Base-by-base conservation (phyloP, 2,797 vertebrate genomes). In the Crenuchus spilurus region DNA sequence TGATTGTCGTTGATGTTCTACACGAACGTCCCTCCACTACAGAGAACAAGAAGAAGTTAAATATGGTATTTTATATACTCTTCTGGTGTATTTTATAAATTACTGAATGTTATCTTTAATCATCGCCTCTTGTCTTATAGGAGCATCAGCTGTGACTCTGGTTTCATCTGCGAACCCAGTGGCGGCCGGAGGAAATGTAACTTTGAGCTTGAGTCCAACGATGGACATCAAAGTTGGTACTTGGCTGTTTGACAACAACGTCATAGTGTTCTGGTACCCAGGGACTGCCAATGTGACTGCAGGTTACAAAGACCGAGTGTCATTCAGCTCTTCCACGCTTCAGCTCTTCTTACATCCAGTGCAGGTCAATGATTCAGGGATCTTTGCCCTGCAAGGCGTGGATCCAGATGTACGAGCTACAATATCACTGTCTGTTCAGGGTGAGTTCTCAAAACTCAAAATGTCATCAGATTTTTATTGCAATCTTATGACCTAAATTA, bases 371-470 rank as follows among this genome's bases (percentile, higher is more conserved):
- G 84, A 90, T 31, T 90, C 92, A 41, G 92, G 91, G 39, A 0
- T 6, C 0, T 92, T 90, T 55, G 5, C 0, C 0, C 55, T 93
- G 0, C 22, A 86, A 2, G 31, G 31, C 0, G 0, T 78, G 0
- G 0, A 0, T 5, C 1, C 0, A 6, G 0, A 0, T 9, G 46
- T 28, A 16, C 0, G 0, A 1, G 42, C 9, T 42, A 0, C 35
- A 16, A 10, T 88, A 30, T 49, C 0, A 1, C 79, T 93, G 52
- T 83, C 83, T 6, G 87, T 93, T 41, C 84, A 87, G 84, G 91
- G 92, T 93, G 84, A 90, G 82, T 77, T 28, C 1, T 33, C 3
- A 2, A 35, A 24, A 5, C 14, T 51, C 9, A 9, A 18, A 41
- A 49, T 39, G 7, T 6, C 10, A 14, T 26, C 1, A 30, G 10